phyloP scores from a whole-genome alignment of 2,797 vertebrate genomes.

The Myotis vivesi region DNA sequence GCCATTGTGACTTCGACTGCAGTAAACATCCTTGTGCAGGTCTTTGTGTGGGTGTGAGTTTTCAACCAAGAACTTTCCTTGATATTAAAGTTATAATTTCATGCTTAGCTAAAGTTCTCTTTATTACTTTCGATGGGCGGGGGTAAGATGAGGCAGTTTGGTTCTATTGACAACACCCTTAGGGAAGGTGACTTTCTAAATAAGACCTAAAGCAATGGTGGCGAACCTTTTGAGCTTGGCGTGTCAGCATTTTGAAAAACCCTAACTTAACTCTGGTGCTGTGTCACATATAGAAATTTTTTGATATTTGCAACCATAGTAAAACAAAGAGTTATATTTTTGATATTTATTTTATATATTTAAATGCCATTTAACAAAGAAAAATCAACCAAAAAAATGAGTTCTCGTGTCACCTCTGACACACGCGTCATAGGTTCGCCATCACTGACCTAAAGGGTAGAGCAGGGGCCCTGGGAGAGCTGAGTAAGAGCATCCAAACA shows the following conservation, averaged over 20 bases:
- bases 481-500: no score
- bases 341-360: no score
- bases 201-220: neutral
- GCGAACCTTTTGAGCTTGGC: no score
- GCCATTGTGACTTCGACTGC: neutral
- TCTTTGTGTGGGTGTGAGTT: neutral
- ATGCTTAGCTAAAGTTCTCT: neutral
- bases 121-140: neutral
- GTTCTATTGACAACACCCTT: neutral
- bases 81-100: neutral
- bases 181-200: neutral
- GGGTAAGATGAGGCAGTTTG: neutral
- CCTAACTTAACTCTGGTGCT: no score
- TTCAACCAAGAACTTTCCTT: conserved; percentile 17
- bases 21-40: neutral
- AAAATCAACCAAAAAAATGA: no score
- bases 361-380: no score
- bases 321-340: no score
- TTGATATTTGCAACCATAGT: no score
- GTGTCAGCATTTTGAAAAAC: no score
- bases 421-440: no score
- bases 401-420: no score
- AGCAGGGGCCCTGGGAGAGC: neutral
- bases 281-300: no score
- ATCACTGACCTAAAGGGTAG: neutral